Conservation (phyloP, 2,113 vertebrate genomes). For the Emydocephalus ijimae region DNA sequence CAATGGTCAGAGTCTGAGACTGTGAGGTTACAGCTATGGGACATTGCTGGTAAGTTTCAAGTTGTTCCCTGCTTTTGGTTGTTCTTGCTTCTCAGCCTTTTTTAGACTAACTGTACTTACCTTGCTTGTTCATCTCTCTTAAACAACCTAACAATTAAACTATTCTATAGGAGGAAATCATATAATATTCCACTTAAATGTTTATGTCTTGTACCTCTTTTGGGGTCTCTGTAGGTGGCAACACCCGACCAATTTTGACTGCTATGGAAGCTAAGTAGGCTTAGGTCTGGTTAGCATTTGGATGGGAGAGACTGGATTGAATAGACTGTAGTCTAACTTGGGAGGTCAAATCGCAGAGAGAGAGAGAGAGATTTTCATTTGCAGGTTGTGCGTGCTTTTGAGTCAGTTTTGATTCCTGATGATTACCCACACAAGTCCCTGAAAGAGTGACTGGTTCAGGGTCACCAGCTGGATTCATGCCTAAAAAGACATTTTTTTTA, state of each 20-base stretch:
- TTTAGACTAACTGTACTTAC: background rate
- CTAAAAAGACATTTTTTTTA: background rate
- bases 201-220: background rate
- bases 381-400: background rate
- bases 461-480: background rate
- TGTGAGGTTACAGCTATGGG: constrained; percentile 85
- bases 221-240: background rate
- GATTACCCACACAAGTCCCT: background rate
- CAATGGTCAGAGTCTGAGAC: constrained; percentile 84
- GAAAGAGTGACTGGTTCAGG: background rate
- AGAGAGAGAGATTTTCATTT: background rate
- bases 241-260: background rate
- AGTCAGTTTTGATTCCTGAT: background rate
- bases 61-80: fast-evolving
- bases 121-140: background rate
- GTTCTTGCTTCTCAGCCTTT: background rate
- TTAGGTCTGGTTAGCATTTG: background rate
- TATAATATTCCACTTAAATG: background rate
- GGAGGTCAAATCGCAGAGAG: background rate
- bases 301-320: background rate
- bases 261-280: background rate
- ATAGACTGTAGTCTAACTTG: background rate
- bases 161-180: background rate
- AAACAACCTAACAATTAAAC: background rate
- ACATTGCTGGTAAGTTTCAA: constrained; percentile 81